A percentile compares a stretch with the other conserved stretches of the same genome.
These are phyloP conservation scores for Paragorgia papillata DNA, from an alignment of 92 coral and sea anemone genomes.

Conservation along the genomic window DNA sequence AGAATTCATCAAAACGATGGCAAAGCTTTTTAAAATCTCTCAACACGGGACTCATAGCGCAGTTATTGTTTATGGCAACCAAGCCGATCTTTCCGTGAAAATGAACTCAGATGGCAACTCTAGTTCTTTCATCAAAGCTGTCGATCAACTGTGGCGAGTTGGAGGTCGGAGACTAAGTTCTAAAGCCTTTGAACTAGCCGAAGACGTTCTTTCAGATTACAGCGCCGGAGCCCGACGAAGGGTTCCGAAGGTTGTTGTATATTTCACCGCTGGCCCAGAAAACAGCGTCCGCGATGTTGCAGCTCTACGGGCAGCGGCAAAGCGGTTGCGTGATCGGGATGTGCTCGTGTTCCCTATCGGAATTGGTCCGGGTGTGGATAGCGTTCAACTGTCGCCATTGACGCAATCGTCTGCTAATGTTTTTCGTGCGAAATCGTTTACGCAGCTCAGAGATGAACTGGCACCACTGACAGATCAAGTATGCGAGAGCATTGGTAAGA, in stretches of 20 bases:
- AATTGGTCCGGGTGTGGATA: neutral
- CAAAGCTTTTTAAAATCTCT: constrained; percentile 14
- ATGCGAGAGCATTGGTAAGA: constrained; percentile 8
- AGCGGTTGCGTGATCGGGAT: constrained; percentile 5
- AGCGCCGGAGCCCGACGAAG: constrained; percentile 11
- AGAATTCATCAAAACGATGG: neutral
- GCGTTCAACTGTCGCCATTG: neutral
- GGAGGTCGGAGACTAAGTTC: constrained; percentile 16
- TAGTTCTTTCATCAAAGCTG: neutral
- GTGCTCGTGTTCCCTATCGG: constrained; percentile 10
- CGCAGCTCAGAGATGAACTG: constrained; percentile 2
- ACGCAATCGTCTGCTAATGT: constrained; percentile 1
- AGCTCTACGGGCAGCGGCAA: neutral
- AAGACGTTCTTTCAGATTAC: neutral
- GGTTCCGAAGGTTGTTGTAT: constrained; percentile 27
- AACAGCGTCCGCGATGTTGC: neutral
- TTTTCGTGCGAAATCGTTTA: neutral
- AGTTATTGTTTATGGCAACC: constrained; percentile 2
- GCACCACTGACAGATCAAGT: neutral
- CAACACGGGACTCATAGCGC: constrained; percentile 1
- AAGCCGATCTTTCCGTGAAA: neutral
- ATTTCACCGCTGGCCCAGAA: constrained; percentile 16
- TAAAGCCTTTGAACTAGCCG: constrained; percentile 3
- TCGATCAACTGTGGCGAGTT: neutral
- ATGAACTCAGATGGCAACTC: neutral